These are phyloP conservation scores for Lates japonicus DNA, from an alignment of 2,797 vertebrate genomes.

Conservation along the genomic window DNA sequence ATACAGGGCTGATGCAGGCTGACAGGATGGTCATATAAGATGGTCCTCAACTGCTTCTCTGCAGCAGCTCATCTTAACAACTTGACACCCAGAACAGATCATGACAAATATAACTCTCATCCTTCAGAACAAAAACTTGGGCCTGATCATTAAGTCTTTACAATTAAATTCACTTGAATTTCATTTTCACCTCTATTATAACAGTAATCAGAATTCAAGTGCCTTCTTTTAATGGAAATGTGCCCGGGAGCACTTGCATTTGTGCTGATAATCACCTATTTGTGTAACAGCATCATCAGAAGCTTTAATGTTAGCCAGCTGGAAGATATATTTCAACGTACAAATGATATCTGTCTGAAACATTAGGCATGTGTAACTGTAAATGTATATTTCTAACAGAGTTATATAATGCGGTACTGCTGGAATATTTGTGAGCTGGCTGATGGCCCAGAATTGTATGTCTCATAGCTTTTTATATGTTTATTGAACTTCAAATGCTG, in stretches of 20 bases:
- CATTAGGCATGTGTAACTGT: neutral
- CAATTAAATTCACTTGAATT: neutral
- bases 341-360: neutral
- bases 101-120: neutral
- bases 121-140: neutral
- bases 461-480: neutral
- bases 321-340: neutral
- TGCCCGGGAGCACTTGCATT: neutral
- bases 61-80: neutral
- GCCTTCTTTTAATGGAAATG: neutral
- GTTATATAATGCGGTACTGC: neutral
- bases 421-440: neutral
- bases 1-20: neutral
- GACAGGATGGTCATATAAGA: neutral
- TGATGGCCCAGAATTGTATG: neutral
- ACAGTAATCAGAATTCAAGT: constrained; percentile 12
- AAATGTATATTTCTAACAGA: neutral
- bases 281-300: constrained; percentile 2
- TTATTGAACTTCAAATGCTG: neutral
- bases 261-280: neutral
- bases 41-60: neutral
- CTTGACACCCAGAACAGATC: neutral
- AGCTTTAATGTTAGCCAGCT: constrained; percentile 2
- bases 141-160: neutral
- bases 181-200: neutral